Evolutionary conservation across 2,797 vertebrate species (phyloP), one percentile per base, ranked within the genome.

Genomic region (Acanthiza pusilla): DNA sequence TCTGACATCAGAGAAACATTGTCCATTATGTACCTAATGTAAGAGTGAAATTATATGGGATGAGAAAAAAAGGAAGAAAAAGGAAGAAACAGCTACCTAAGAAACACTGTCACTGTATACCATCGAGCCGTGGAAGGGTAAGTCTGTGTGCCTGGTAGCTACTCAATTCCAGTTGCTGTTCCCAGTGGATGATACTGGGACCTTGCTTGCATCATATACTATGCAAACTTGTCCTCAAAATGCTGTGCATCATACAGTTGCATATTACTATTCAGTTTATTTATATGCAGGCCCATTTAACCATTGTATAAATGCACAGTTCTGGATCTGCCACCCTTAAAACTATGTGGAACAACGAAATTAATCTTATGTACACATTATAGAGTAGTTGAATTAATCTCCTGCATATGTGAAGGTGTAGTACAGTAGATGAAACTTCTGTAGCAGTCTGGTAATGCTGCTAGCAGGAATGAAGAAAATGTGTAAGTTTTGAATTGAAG

Each of bases 241-340:
- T 96, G 45, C 83, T 74, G 76, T 94, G 74, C 85, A 83, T 91
- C 89, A 54, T 66, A 42, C 30, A 63, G 57, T 50, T 89, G 70
- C 42, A 6, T 71, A 34, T 73, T 84, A 16, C 34, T 71, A 1
- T 50, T 68, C 10, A 43, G 27, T 78, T 88, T 48, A 61, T 78
- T 71, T 18, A 30, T 72, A 51, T 82, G 54, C 54, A 26, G 66
- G 83, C 34, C 82, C 36, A 63, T 43, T 94, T 79, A 92, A 60
- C 77, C 73, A 65, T 88, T 58, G n/a, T 80, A 66, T 76, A 93
- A 91, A 77, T 63, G 47, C 91, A 58, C 78, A 81, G 94, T 97
- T 94, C 70, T 82, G 47, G 85, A 91, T 93, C 86, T 91, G 85
- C 47, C 72, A 54, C 47, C 29, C 29, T n/a, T 76, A 79, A 91